These are phyloP conservation scores for Lethrus apterus DNA, from an alignment of 1,140 invertebrate genomes.

Conservation along the genomic window DNA sequence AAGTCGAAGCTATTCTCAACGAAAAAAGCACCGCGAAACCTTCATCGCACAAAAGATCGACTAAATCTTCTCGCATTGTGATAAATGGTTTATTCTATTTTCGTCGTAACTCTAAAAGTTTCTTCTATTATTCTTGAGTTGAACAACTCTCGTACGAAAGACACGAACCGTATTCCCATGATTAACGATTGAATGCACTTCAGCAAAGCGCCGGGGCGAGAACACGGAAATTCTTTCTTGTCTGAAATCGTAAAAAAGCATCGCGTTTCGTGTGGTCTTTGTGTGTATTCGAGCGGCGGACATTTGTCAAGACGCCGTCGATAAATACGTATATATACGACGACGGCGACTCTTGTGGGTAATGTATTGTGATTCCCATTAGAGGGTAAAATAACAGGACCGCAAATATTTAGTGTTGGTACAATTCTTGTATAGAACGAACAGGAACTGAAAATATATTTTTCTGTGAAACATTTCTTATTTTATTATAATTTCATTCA, in stretches of 20 bases:
- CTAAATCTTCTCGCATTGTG: slow-evolving; percentile 11
- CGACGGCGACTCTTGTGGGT: slow-evolving; percentile 23
- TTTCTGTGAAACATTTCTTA: no score
- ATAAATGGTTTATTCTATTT: slow-evolving; percentile 14
- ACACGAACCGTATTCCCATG: slow-evolving; percentile 33
- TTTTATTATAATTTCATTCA: no score
- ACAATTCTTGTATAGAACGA: no score
- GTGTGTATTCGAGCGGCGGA: slow-evolving; percentile 32
- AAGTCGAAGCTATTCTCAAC: no score
- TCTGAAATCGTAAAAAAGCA: slow-evolving; percentile 33
- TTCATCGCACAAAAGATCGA: no score
- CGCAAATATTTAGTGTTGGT: no score
- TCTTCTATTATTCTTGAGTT: slow-evolving; percentile 12
- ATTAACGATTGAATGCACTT: slow-evolving; percentile 40
- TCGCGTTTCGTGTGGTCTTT: slow-evolving; percentile 26
- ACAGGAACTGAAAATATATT: no score
- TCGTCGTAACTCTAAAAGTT: slow-evolving; percentile 12
- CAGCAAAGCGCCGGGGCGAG: slow-evolving; percentile 30
- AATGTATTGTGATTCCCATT: slow-evolving; percentile 37
- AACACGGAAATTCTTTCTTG: slow-evolving; percentile 38
- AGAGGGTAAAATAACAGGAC: no score
- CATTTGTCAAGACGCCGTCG: slow-evolving; percentile 36
- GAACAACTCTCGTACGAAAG: slow-evolving; percentile 15
- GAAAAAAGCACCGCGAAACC: no score
- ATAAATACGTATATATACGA: slow-evolving; percentile 32